Evolutionary conservation across 2,888 invertebrate species (phyloP).

Genomic region (Latrodectus hesperus): DNA sequence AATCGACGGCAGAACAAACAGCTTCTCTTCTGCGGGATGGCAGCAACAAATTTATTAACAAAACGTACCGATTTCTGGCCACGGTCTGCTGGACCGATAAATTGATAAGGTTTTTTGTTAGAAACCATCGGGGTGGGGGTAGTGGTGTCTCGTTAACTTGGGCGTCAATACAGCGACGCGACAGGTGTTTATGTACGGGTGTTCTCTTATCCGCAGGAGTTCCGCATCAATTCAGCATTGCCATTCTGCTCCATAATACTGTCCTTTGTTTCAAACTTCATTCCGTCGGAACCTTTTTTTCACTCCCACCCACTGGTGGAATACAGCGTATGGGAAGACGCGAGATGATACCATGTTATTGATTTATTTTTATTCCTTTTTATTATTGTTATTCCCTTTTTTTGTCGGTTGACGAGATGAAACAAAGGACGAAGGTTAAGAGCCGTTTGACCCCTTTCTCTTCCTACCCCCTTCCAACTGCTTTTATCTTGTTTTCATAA

Average conservation of each 20-base stretch:
- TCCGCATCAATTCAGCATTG: constrained; percentile 53
- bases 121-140: constrained; percentile 17
- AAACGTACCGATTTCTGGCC: constrained; percentile 62
- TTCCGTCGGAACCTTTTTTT: constrained; percentile 43
- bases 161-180: constrained; percentile 60
- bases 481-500: constrained; percentile 13
- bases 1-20: constrained; percentile 17
- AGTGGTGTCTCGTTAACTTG: constrained; percentile 54
- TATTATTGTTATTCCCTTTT: constrained; percentile 5
- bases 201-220: constrained; percentile 48
- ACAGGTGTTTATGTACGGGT: constrained; percentile 64
- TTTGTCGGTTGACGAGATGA: constrained; percentile 33
- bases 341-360: constrained; percentile 42
- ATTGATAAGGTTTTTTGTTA: constrained; percentile 54
- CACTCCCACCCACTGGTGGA: constrained; percentile 10
- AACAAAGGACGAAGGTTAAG: constrained; percentile 65
- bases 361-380: constrained; percentile 52
- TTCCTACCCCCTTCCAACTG: not conserved
- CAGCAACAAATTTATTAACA: constrained; percentile 53
- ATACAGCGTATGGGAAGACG: constrained; percentile 5
- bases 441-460: constrained; percentile 64
- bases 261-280: constrained; percentile 53
- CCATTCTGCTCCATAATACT: constrained; percentile 37
- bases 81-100: constrained; percentile 63
- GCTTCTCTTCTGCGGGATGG: not conserved